Percentiles rank a stretch among this genome's conserved stretches.
phyloP scores from a whole-genome alignment of 2,888 invertebrate genomes.

The Steromphala cineraria region DNA sequence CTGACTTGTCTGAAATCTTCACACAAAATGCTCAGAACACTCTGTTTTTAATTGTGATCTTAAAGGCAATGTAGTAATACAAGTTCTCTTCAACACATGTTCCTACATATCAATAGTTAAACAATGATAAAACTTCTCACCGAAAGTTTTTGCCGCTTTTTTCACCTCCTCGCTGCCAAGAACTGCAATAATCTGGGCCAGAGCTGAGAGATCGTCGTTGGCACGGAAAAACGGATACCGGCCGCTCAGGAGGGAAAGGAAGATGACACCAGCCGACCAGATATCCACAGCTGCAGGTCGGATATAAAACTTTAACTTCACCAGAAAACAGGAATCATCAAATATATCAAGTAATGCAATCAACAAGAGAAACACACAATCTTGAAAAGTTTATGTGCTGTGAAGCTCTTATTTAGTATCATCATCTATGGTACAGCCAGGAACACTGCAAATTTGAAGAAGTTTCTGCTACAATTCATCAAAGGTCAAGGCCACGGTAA shows the following conservation, averaged over 20 bases:
- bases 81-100: background rate
- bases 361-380: background rate
- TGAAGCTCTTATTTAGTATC: too few relatives aligned
- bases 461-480: too few relatives aligned
- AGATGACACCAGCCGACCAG: constrained; percentile 92
- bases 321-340: background rate
- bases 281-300: constrained; percentile 84
- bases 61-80: background rate
- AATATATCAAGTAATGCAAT: too few relatives aligned
- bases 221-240: constrained; percentile 91
- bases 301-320: constrained; percentile 26
- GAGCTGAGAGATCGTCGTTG: constrained; percentile 85
- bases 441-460: too few relatives aligned
- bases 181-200: constrained; percentile 88
- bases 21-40: background rate
- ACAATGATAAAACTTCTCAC: constrained; percentile 74
- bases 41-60: background rate
- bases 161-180: constrained; percentile 85
- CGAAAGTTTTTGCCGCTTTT: constrained; percentile 82
- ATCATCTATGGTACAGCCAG: too few relatives aligned
- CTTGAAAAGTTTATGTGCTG: too few relatives aligned
- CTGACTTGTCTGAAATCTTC: background rate
- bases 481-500: too few relatives aligned
- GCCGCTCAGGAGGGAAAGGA: constrained; percentile 85
- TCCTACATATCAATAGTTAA: background rate